Conservation (phyloP, 2,113 vertebrate species). For the Saimiri boliviensis region DNA sequence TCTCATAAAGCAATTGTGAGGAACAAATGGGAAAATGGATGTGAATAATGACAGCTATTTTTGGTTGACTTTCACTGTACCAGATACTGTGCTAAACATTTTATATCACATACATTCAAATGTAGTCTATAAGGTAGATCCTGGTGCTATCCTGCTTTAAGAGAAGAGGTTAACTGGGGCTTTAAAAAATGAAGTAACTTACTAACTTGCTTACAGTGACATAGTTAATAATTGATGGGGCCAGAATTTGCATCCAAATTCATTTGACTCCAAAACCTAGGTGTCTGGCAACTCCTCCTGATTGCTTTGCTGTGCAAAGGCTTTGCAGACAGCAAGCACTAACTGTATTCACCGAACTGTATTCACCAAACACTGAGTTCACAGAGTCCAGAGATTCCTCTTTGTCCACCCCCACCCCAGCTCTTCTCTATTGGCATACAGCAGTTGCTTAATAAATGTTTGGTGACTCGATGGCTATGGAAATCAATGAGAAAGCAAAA, state of each 20-base stretch:
- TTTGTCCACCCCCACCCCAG: too few relatives aligned
- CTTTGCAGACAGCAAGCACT: neutral
- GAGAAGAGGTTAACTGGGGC: neutral
- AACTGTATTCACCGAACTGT: neutral
- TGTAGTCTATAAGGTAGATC: neutral
- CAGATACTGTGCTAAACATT: neutral
- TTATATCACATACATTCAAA: neutral
- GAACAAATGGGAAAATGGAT: constrained; percentile 4
- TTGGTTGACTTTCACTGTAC: neutral
- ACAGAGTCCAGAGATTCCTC: neutral
- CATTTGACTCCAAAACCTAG: neutral
- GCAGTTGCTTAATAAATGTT: neutral
- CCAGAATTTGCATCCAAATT: neutral
- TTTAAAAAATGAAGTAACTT: neutral
- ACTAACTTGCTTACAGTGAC: neutral
- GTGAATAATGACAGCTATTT: neutral
- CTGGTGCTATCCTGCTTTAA: neutral
- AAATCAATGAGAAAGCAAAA: neutral
- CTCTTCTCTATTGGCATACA: neutral
- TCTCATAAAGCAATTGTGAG: constrained; percentile 28
- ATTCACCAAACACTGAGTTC: neutral
- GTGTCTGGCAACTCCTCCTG: neutral
- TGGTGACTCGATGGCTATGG: neutral
- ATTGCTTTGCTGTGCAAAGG: neutral
- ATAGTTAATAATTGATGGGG: neutral